Conservation (phyloP, 2,113 vertebrate genomes). For the Pollachius pollachius region DNA sequence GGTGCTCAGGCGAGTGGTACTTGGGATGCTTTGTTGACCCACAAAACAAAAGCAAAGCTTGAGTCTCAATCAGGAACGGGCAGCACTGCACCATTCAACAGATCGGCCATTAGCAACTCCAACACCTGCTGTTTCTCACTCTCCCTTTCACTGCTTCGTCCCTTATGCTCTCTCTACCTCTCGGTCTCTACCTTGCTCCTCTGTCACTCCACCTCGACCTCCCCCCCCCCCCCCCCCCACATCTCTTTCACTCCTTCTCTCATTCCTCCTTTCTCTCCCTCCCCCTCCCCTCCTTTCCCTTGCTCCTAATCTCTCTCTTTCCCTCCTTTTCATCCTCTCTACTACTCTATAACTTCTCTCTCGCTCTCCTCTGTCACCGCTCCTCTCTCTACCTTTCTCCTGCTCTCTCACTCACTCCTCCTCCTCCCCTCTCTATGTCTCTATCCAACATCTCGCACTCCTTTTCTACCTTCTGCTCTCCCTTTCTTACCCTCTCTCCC, state of each 20-base stretch:
- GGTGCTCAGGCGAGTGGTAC: conserved; percentile 52
- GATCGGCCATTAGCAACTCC: conserved; percentile 63
- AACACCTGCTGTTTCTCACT: conserved; percentile 70
- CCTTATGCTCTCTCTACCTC: conserved; percentile 22
- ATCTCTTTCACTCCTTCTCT: conserved; percentile 1
- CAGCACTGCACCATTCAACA: conserved; percentile 53
- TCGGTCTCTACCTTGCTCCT: no score
- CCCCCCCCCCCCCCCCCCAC: conserved; percentile 43
- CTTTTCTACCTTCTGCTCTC: conserved; percentile 16
- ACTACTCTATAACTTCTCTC: no score
- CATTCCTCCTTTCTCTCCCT: background rate
- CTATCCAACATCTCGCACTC: no score
- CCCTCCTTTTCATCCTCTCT: background rate
- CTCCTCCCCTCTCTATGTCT: no score
- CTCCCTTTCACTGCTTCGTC: background rate
- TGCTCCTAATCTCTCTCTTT: background rate
- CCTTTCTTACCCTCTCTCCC: background rate
- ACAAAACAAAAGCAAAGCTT: conserved; percentile 56
- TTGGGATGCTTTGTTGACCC: conserved; percentile 47
- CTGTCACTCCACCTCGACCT: conserved; percentile 12
- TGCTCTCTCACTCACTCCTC: conserved; percentile 28
- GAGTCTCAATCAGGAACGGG: conserved; percentile 48
- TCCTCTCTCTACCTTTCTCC: conserved; percentile 27
- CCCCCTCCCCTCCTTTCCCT: no score
- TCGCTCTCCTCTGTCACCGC: no score